Conservation (phyloP, 2,888 invertebrate species). For the Microplitis deprimator region DNA sequence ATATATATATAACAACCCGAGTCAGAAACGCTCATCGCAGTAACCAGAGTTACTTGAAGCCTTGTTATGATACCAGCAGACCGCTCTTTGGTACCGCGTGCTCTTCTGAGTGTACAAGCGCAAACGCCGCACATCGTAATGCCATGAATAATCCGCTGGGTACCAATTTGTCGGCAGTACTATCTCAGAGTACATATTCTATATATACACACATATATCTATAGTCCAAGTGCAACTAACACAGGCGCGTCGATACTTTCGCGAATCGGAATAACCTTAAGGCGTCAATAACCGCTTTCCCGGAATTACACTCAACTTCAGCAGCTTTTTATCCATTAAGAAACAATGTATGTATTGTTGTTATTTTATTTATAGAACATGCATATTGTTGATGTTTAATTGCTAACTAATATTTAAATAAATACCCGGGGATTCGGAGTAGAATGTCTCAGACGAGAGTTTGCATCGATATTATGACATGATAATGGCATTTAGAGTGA, state of each 20-base stretch:
- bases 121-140: conserved; percentile 53
- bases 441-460: background rate
- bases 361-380: background rate
- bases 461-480: conserved; percentile 1
- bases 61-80: conserved; percentile 40
- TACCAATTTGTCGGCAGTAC: conserved; percentile 52
- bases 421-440: background rate
- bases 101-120: conserved; percentile 37
- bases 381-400: background rate
- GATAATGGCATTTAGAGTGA: conserved; percentile 1
- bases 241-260: conserved; percentile 20
- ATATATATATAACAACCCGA: conserved; percentile 23
- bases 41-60: conserved; percentile 47
- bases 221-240: background rate
- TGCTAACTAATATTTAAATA: background rate
- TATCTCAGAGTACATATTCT: background rate
- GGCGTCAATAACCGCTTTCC: conserved; percentile 22
- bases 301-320: conserved; percentile 11
- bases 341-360: background rate
- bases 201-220: background rate
- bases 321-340: background rate
- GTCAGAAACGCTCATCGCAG: conserved; percentile 45
- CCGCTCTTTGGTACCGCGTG: conserved; percentile 15
- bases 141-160: conserved; percentile 54
- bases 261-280: conserved; percentile 36